phyloP scores from a whole-genome alignment of 2,113 vertebrate genomes.

The Petrocephalus microphthalmus region DNA sequence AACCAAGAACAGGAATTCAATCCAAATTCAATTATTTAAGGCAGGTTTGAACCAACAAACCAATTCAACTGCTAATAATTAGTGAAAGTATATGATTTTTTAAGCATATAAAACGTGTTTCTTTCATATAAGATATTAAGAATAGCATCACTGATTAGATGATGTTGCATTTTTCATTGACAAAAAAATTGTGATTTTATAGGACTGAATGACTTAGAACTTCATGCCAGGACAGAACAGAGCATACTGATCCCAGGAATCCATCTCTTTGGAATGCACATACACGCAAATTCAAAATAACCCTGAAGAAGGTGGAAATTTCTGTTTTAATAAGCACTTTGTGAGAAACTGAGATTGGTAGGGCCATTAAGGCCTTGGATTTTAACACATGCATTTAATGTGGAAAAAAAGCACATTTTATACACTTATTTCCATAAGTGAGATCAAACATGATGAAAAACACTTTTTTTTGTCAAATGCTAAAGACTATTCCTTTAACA shows the following conservation, averaged over 20 bases:
- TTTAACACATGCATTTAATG: conserved; percentile 4
- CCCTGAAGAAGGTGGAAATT: neutral
- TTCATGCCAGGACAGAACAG: neutral
- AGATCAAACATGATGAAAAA: neutral
- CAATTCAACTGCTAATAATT: neutral
- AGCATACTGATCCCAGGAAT: too few species aligned
- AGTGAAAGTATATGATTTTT: neutral
- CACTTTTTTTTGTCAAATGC: neutral
- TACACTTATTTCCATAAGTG: neutral
- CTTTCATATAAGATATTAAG: neutral
- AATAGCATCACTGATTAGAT: neutral
- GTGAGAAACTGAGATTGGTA: neutral
- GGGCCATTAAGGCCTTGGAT: neutral
- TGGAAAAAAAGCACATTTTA: neutral
- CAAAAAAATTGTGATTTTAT: neutral
- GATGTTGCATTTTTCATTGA: neutral
- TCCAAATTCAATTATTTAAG: neutral
- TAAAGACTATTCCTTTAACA: conserved; percentile 6
- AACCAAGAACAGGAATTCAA: neutral
- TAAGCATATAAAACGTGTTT: neutral
- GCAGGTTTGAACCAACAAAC: neutral
- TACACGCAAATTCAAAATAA: neutral
- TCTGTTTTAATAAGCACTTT: neutral
- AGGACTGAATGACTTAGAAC: neutral
- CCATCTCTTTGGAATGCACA: neutral